Conservation (phyloP, 1,140 invertebrate species). For the Macrostomum lignano region DNA sequence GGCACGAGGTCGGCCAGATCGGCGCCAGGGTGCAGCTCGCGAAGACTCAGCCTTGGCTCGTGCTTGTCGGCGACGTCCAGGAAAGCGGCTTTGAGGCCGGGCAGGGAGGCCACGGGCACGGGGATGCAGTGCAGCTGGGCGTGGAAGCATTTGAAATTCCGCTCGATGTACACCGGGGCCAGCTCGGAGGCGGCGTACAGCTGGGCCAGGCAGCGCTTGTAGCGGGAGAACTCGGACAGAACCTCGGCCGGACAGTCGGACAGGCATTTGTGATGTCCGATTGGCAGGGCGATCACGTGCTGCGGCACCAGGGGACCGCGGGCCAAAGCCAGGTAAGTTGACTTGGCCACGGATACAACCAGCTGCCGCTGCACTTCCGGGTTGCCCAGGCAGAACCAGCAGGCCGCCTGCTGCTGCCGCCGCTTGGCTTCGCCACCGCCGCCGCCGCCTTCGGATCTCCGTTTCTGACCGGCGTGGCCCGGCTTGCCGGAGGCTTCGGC, state of each 20-base stretch:
- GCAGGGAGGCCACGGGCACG: too few relatives aligned
- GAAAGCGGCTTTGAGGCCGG: too few relatives aligned
- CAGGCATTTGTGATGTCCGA: conserved; percentile 56
- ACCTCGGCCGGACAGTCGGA: conserved; percentile 44
- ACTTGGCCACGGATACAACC: conserved; percentile 55
- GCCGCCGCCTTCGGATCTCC: too few relatives aligned
- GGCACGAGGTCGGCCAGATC: conserved; percentile 31
- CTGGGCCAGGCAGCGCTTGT: conserved; percentile 46
- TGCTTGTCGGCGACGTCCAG: not conserved
- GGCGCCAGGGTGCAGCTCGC: not conserved
- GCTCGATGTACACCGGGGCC: conserved; percentile 60
- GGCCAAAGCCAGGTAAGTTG: conserved; percentile 59
- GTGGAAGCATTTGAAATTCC: conserved; percentile 71
- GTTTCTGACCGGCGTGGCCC: too few relatives aligned
- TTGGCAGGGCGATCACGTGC: conserved; percentile 68
- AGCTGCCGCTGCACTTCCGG: conserved; percentile 73
- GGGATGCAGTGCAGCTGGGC: conserved; percentile 75
- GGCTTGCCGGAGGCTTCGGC: too few relatives aligned
- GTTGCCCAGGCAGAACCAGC: conserved; percentile 89
- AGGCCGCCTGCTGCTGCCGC: too few relatives aligned
- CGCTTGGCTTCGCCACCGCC: too few relatives aligned
- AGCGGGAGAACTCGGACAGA: conserved; percentile 43
- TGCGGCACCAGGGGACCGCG: conserved; percentile 53
- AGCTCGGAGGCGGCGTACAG: conserved; percentile 40
- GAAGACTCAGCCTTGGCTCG: not conserved